Evolutionary conservation across 2,113 vertebrate genomes (phyloP).

Genomic region (Lampris megalopsis): DNA sequence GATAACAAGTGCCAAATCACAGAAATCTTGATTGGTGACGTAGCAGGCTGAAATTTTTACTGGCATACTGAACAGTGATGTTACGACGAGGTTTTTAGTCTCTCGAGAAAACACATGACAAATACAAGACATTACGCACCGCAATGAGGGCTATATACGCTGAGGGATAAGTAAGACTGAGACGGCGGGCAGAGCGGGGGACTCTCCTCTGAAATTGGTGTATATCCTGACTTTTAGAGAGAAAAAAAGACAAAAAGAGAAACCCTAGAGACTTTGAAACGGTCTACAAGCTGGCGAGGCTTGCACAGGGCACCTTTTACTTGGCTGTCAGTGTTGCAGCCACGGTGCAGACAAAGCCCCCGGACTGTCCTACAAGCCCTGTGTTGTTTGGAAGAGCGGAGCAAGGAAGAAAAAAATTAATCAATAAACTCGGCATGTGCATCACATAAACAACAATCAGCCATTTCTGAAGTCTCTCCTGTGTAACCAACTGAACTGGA

Average conservation of each 20-base stretch:
- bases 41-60: background rate
- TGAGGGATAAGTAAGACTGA: conserved; percentile 9
- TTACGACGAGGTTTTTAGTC: background rate
- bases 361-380: background rate
- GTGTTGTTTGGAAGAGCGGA: background rate
- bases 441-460: conserved; percentile 29
- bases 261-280: background rate
- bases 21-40: background rate
- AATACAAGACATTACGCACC: background rate
- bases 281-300: background rate
- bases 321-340: background rate
- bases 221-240: background rate
- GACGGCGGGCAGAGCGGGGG: background rate
- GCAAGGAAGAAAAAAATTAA: background rate
- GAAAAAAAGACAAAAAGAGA: background rate
- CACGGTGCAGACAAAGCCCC: no score
- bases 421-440: conserved; percentile 4
- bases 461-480: background rate
- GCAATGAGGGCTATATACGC: background rate
- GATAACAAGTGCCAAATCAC: conserved; percentile 3
- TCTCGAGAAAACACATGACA: background rate
- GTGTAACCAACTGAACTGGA: background rate
- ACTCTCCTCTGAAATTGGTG: conserved; percentile 1
- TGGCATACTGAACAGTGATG: background rate
- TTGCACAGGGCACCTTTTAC: no score